Conservation (phyloP, 2,888 invertebrate species). For the Agrotis puta region DNA sequence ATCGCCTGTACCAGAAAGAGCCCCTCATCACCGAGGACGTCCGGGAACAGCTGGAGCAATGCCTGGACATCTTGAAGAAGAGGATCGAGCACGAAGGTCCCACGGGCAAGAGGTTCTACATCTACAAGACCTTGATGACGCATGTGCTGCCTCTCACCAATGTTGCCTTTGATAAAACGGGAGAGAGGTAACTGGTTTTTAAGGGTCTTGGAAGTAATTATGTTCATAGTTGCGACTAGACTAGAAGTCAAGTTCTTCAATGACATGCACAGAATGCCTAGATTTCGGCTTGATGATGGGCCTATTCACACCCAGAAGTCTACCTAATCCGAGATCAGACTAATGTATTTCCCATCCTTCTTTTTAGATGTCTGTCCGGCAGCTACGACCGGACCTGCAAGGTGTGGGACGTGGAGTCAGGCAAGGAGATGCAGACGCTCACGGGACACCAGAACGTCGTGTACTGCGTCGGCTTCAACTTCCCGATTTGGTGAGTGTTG, state of each 20-base stretch:
- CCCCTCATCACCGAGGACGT: slow-evolving; percentile 91
- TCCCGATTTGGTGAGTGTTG: slow-evolving; percentile 92
- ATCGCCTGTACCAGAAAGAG: slow-evolving; percentile 88
- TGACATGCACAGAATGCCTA: not conserved
- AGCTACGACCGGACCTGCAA: slow-evolving; percentile 97
- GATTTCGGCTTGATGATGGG: not conserved
- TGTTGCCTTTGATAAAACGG: slow-evolving; percentile 93
- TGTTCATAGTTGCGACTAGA: not conserved
- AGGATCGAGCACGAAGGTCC: slow-evolving; percentile 92
- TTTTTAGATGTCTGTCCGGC: slow-evolving; percentile 93
- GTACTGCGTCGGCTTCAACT: slow-evolving; percentile 95
- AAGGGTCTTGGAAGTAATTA: not conserved
- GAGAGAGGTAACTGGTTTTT: slow-evolving; percentile 87
- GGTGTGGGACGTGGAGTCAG: slow-evolving; percentile 94
- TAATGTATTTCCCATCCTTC: not conserved
- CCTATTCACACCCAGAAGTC: not conserved
- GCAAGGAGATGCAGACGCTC: slow-evolving; percentile 93
- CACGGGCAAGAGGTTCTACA: slow-evolving; percentile 92
- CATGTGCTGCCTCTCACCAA: slow-evolving; percentile 94
- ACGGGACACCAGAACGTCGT: slow-evolving; percentile 95
- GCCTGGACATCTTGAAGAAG: slow-evolving; percentile 92
- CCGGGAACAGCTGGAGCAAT: slow-evolving; percentile 90
- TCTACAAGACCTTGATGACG: slow-evolving; percentile 92
- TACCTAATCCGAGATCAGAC: not conserved
- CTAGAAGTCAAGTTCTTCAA: not conserved